Conservation (phyloP, 2,888 invertebrate species). For the Physocephala rufipes region DNA sequence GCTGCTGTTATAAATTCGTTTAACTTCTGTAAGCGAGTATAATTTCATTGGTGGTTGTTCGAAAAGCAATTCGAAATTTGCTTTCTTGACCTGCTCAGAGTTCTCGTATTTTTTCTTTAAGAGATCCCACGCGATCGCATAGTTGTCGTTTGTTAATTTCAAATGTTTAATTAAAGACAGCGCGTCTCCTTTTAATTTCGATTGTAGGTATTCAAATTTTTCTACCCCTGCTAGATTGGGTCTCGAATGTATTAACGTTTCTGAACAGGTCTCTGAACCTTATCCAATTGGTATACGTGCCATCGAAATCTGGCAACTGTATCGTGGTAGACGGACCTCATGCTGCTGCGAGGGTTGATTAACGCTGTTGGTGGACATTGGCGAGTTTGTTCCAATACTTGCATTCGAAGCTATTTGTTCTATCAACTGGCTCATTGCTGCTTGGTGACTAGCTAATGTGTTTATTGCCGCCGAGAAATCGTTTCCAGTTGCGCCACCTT, state of each 20-base stretch:
- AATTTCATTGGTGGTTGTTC: slow-evolving; percentile 27
- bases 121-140: slow-evolving; percentile 35
- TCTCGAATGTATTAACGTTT: slow-evolving; percentile 35
- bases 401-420: slow-evolving; percentile 21
- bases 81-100: slow-evolving; percentile 31
- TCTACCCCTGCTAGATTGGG: slow-evolving; percentile 36
- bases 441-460: slow-evolving; percentile 18
- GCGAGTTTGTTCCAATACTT: not conserved
- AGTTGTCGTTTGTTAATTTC: slow-evolving; percentile 34
- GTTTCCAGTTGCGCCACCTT: not conserved
- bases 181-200: slow-evolving; percentile 26
- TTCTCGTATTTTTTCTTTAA: slow-evolving; percentile 35
- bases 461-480: slow-evolving; percentile 6
- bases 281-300: slow-evolving; percentile 31
- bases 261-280: slow-evolving; percentile 40
- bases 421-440: slow-evolving; percentile 14
- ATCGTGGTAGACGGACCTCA: slow-evolving; percentile 35
- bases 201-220: slow-evolving; percentile 35
- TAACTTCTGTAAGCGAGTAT: slow-evolving; percentile 27
- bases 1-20: slow-evolving; percentile 32
- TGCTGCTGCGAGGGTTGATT: not conserved
- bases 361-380: slow-evolving; percentile 1
- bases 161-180: slow-evolving; percentile 36
- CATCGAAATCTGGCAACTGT: slow-evolving; percentile 39
- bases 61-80: slow-evolving; percentile 36